Evolutionary conservation across 2,113 vertebrate genomes (phyloP).

Genomic region (Cavia aperea): DNA sequence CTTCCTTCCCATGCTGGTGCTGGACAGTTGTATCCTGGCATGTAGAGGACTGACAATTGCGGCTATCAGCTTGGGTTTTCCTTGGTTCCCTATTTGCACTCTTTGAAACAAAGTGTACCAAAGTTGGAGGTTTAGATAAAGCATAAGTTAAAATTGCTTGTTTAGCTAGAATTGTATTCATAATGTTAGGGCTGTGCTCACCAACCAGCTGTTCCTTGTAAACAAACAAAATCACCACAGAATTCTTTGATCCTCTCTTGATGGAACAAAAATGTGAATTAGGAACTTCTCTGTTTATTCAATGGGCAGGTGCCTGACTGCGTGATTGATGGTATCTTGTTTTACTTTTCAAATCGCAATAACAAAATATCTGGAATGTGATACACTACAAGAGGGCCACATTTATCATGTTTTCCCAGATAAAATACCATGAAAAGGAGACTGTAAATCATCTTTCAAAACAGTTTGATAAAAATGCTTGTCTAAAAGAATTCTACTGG

Average conservation of each 20-base stretch:
- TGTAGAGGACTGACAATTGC: slow-evolving; percentile 89
- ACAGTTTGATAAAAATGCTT: slow-evolving; percentile 86
- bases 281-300: slow-evolving; percentile 90
- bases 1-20: slow-evolving; percentile 92
- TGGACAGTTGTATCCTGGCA: slow-evolving; percentile 89
- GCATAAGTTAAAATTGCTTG: slow-evolving; percentile 90
- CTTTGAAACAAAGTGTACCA: slow-evolving; percentile 97
- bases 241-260: slow-evolving; percentile 88
- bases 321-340: slow-evolving; percentile 83
- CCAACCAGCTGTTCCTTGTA: slow-evolving; percentile 91
- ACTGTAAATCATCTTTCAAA: slow-evolving; percentile 70
- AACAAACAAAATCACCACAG: slow-evolving; percentile 84
- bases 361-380: slow-evolving; percentile 75
- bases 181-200: slow-evolving; percentile 89
- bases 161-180: slow-evolving; percentile 86
- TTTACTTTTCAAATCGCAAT: slow-evolving; percentile 81
- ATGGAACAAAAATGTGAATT: slow-evolving; percentile 90
- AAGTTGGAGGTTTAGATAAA: slow-evolving; percentile 89
- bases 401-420: slow-evolving; percentile 80
- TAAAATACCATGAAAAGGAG: slow-evolving; percentile 77
- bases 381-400: slow-evolving; percentile 80
- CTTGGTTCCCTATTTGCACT: slow-evolving; percentile 88
- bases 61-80: slow-evolving; percentile 88
- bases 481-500: slow-evolving; percentile 74
- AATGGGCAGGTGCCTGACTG: slow-evolving; percentile 91